Conservation (phyloP, 2,113 vertebrate genomes). For the Pteruthius melanotis region DNA sequence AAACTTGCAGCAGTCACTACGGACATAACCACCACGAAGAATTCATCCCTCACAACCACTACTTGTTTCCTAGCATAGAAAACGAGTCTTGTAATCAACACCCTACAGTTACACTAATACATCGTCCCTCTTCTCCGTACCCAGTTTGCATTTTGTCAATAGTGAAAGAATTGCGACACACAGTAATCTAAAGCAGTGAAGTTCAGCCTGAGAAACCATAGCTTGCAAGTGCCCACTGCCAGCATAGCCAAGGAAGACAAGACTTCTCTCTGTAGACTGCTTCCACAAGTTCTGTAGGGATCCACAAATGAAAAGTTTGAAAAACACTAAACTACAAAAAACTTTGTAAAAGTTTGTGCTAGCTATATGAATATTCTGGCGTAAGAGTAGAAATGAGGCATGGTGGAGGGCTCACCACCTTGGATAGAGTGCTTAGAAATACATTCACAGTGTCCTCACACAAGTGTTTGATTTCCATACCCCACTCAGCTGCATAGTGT, state of each 20-base stretch:
- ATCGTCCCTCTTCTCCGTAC: neutral
- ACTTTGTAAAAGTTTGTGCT: neutral
- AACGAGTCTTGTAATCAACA: neutral
- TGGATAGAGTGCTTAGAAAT: neutral
- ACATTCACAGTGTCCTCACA: neutral
- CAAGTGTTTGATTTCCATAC: neutral
- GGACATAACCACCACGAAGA: neutral
- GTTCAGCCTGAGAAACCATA: neutral
- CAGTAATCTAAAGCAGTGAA: neutral
- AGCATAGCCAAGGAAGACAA: neutral
- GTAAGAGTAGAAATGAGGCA: neutral
- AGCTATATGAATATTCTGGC: neutral
- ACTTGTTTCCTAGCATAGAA: neutral
- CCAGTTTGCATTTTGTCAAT: neutral
- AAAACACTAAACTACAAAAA: neutral
- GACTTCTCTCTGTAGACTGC: neutral
- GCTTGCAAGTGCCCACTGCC: neutral
- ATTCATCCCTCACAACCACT: neutral
- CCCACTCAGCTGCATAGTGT: neutral
- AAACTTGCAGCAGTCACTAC: neutral
- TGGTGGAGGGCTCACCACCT: neutral
- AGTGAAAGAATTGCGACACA: neutral
- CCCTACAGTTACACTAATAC: neutral
- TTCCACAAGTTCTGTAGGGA: neutral
- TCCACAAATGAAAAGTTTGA: neutral